Percentiles rank a stretch among this genome's conserved stretches.
Conservation (phyloP, 2,797 vertebrate species). For the Sarcophilus harrisii region DNA sequence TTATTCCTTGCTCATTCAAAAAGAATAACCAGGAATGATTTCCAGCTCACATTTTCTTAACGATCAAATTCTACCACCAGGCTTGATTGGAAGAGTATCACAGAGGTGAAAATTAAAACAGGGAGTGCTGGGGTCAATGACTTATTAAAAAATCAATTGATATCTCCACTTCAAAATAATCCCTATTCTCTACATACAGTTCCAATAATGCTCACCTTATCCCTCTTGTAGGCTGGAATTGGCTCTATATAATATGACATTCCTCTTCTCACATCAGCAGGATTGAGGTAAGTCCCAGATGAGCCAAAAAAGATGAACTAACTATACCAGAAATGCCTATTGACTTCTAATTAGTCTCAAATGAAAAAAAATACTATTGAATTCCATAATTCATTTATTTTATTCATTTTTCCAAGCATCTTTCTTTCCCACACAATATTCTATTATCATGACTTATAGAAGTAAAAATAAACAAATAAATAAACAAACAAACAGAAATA, state of each 20-base stretch:
- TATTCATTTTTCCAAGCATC: neutral
- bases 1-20: neutral
- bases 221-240: neutral
- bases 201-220: slow-evolving; percentile 23
- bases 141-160: slow-evolving; percentile 10
- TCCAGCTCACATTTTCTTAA: neutral
- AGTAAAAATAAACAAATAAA: neutral
- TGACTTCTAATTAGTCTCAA: neutral
- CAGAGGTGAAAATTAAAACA: neutral
- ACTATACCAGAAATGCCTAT: neutral
- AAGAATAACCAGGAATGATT: neutral
- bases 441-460: slow-evolving; percentile 8
- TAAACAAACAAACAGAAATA: neutral
- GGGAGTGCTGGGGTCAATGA: neutral
- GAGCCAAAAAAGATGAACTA: neutral
- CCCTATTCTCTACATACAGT: neutral
- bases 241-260: neutral
- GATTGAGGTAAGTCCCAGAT: neutral
- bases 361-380: neutral
- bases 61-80: neutral
- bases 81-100: neutral
- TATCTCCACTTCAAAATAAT: neutral
- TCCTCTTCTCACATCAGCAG: slow-evolving; percentile 20
- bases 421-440: neutral
- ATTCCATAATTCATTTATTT: neutral